Conservation (phyloP, 2,888 invertebrate genomes). For the Ennomos quercinarius region DNA sequence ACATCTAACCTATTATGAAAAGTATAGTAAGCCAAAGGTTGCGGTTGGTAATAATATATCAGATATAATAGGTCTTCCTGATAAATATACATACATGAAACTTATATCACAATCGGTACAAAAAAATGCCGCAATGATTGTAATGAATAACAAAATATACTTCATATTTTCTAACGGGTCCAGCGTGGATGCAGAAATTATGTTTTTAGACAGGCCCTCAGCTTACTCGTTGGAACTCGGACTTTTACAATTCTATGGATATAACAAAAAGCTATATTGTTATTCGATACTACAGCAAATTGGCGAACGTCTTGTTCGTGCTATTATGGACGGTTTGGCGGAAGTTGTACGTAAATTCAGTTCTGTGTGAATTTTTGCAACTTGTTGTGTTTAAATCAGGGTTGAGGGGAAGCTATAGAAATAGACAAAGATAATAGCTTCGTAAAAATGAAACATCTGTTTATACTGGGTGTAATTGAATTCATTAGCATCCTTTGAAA, state of each 20-base stretch:
- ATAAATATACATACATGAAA: slow-evolving; percentile 8
- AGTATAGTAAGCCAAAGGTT: slow-evolving; percentile 6
- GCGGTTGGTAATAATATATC: slow-evolving; percentile 3
- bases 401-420: too few relatives aligned
- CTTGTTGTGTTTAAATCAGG: too few relatives aligned
- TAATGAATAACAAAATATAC: slow-evolving; percentile 1
- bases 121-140: too few relatives aligned
- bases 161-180: slow-evolving; percentile 1
- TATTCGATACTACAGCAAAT: not conserved
- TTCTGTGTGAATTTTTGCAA: too few relatives aligned
- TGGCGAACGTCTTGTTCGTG: too few relatives aligned
- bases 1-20: slow-evolving; percentile 1
- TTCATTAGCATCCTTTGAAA: too few relatives aligned
- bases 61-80: slow-evolving; percentile 1
- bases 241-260: slow-evolving; percentile 1
- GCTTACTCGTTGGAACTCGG: slow-evolving; percentile 1
- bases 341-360: too few relatives aligned
- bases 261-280: slow-evolving; percentile 9
- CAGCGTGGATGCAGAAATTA: not conserved
- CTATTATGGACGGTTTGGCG: too few relatives aligned
- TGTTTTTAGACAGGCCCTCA: slow-evolving; percentile 5
- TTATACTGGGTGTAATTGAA: too few relatives aligned
- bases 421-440: too few relatives aligned
- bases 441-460: too few relatives aligned
- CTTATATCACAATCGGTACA: not conserved